These are phyloP conservation scores for Gryon sp. DNA, from an alignment of 1,140 invertebrate genomes.

Conservation along the genomic window DNA sequence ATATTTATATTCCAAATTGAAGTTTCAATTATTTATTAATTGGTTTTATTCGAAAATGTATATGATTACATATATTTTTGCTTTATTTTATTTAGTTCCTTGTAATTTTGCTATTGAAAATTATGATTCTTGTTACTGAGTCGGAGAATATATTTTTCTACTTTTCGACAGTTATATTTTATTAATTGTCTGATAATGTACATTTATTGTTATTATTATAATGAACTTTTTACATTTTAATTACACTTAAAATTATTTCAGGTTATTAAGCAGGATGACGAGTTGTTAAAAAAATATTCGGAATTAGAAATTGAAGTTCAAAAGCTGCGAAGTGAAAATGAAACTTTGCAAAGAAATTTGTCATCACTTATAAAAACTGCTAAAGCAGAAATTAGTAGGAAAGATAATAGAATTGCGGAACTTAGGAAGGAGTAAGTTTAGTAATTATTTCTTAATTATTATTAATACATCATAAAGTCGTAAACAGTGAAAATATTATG, in stretches of 20 bases:
- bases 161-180: too few species aligned
- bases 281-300: slow-evolving; percentile 13
- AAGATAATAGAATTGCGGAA: slow-evolving; percentile 75
- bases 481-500: too few species aligned
- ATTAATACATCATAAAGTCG: too few species aligned
- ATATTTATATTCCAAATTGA: not conserved
- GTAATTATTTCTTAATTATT: slow-evolving; percentile 1
- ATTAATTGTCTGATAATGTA: too few species aligned
- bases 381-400: slow-evolving; percentile 76
- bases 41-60: not conserved
- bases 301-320: slow-evolving; percentile 15
- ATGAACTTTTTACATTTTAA: slow-evolving; percentile 3
- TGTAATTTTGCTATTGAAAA: too few species aligned
- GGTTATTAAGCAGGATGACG: not conserved
- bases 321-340: slow-evolving; percentile 45
- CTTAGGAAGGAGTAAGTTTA: slow-evolving; percentile 71
- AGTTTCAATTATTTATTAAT: not conserved
- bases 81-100: too few species aligned
- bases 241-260: not conserved
- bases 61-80: too few species aligned
- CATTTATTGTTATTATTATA: too few species aligned
- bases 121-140: too few species aligned
- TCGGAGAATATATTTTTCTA: too few species aligned
- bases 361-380: slow-evolving; percentile 78
- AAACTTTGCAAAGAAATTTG: slow-evolving; percentile 71